Conservation (phyloP, 2,888 invertebrate species). For the Caradrina clavipalpis region DNA sequence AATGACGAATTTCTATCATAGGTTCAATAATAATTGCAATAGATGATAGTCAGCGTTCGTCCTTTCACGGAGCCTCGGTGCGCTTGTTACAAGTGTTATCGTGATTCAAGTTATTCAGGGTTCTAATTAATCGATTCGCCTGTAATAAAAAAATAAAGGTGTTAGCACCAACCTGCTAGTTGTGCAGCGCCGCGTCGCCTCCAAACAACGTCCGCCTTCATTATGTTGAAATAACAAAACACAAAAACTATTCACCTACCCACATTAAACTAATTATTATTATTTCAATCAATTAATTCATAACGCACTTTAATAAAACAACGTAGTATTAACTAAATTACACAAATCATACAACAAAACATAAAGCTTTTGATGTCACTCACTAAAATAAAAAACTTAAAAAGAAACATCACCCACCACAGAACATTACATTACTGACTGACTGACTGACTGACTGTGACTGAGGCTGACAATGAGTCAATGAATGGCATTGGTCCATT, state of each 20-base stretch:
- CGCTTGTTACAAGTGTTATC: neutral
- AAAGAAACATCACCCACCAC: conserved; percentile 70
- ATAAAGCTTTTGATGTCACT: conserved; percentile 72
- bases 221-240: conserved; percentile 84
- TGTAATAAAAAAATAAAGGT: conserved; percentile 12
- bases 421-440: conserved; percentile 64
- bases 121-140: neutral
- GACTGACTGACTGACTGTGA: neutral
- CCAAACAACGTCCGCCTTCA: conserved; percentile 86
- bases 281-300: conserved; percentile 67
- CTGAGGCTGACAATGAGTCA: no score
- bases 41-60: neutral
- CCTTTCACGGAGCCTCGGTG: neutral
- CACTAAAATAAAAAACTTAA: conserved; percentile 77
- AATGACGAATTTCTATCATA: neutral
- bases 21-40: neutral
- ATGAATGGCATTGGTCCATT: no score
- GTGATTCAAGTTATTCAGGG: neutral
- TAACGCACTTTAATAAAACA: conserved; percentile 68
- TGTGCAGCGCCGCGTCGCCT: conserved; percentile 82
- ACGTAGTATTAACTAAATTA: conserved; percentile 63
- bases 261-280: conserved; percentile 60
- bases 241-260: conserved; percentile 69
- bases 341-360: conserved; percentile 74
- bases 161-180: conserved; percentile 83